Percentiles rank a stretch among this genome's conserved stretches.
Evolutionary conservation across 35 echinoderm and acorn worm genomes (phyloP).

Genomic region (Hemicentrotus pulcherrimus): DNA sequence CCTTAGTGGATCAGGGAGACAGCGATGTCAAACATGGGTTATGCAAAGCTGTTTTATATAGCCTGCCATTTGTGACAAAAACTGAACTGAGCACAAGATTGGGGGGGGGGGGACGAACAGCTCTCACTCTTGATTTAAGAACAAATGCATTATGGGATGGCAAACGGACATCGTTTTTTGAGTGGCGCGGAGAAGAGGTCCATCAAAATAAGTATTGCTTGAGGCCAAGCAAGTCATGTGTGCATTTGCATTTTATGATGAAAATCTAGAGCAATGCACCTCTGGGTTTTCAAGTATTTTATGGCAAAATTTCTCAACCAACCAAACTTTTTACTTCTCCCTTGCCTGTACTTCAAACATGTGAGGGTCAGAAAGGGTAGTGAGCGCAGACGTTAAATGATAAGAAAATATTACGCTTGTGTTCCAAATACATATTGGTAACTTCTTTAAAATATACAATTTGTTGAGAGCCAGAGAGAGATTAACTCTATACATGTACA

Average conservation of each 20-base stretch:
- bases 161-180: constrained; percentile 8
- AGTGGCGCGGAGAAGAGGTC: neutral
- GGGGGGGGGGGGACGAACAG: neutral
- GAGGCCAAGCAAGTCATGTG: constrained; percentile 15
- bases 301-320: neutral
- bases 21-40: neutral
- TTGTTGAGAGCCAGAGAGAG: too few relatives aligned
- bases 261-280: neutral
- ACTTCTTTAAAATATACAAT: neutral
- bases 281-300: constrained; percentile 2
- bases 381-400: neutral
- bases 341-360: neutral
- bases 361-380: neutral
- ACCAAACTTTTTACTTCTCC: neutral
- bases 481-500: too few relatives aligned
- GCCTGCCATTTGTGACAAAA: neutral
- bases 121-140: constrained; percentile 12
- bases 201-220: constrained; percentile 13
- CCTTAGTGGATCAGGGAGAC: neutral
- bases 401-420: neutral
- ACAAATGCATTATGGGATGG: neutral
- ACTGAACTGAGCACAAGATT: neutral
- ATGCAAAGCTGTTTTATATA: neutral
- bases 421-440: neutral
- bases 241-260: neutral